Evolutionary conservation across 2,113 vertebrate species (phyloP), one percentile per base, ranked within the genome.

Genomic region (Prolemur simus): DNA sequence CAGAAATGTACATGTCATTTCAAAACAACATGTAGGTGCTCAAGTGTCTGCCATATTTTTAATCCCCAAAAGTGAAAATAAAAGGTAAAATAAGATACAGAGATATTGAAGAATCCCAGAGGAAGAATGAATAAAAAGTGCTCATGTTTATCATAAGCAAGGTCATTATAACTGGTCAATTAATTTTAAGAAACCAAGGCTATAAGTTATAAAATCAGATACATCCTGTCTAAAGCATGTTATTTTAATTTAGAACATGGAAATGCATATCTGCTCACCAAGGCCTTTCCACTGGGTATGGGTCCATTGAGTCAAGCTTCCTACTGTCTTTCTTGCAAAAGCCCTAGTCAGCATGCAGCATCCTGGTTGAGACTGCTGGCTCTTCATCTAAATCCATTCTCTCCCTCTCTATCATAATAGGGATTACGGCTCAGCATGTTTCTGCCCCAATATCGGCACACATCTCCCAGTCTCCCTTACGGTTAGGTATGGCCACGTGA

Each of bases 161-260:
- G 68, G 68, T 25, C n/a, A 45, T 52, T 90, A 27, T 58, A 83
- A 49, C 8, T 84, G 3, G 7, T 66, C 32, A 56, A 71, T 58
- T 71, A 63, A 32, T 25, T 93, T 88, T 64, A 96, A 86, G 52
- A 81, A 94, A 80, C 42, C 20, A 49, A 92, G 29, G 49, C 13
- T 71, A 5, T 6, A 64, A 23, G 32, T 78, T 37, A 71, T 25
- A 74, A 87, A 88, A 89, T 68, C 5, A 87, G 39, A 54, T 39
- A 87, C 0, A 58, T 15, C 8, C 21, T 66, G 37, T 63, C 14
- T 23, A 84, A 64, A 74, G 52, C 17, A 4, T 68, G 23, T 25
- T 89, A 66, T 82, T 93, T 93, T 91, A 86, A 76, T 37, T 88
- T 85, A 81, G 94, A 92, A 89, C 29, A 71, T 0, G 42, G 73